Evolutionary conservation across 2,888 invertebrate species (phyloP), one percentile per base, ranked within the genome.

Genomic region (Rhagium mordax): DNA sequence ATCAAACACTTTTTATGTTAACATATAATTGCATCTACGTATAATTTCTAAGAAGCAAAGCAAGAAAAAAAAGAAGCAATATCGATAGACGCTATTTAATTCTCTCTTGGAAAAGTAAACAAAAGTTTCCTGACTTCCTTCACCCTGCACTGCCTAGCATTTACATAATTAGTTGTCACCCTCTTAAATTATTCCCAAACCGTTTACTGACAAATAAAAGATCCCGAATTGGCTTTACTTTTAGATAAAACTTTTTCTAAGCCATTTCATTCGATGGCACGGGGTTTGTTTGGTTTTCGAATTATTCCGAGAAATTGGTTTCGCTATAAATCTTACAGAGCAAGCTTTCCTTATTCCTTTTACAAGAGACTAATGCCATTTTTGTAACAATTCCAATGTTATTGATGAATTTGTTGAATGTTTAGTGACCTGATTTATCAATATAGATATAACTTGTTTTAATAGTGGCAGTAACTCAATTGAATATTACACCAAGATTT

Each of bases 131-230:
- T 29, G 29, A 29, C 16, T 59, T 33, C 27, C 29, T 33, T 27
- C 29, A 27, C 15, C 16, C 6, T 29, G 29, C 59, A 18, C 29
- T 7, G 29, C 18, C 16, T 59, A 29, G 8, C 59, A 33, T 59
- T 59, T 59, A 10, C 29, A 59, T 59, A 59, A 59, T 59, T 33
- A 59, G 59, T 59, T 59, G 59, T 27, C 59, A 27, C 29, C 15
- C 16, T 29, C 29, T 15, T 29, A 51, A 51, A 51, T 51, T 51
- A 51, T 51, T 51, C 51, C 8, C 8, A 20, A 18, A 51, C 51
- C 51, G 51, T 51, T 20, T 51, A 51, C 51, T 13, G 51, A 13
- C 51, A 20, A 51, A 51, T 51, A 51, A 20, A 51, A 20, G 51
- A 20, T 18, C 20, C 3, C 18, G 51, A 51, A 20, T 18, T 20